Evolutionary conservation across 1,140 invertebrate genomes (phyloP).

Genomic region (Microplitis demolitor): DNA sequence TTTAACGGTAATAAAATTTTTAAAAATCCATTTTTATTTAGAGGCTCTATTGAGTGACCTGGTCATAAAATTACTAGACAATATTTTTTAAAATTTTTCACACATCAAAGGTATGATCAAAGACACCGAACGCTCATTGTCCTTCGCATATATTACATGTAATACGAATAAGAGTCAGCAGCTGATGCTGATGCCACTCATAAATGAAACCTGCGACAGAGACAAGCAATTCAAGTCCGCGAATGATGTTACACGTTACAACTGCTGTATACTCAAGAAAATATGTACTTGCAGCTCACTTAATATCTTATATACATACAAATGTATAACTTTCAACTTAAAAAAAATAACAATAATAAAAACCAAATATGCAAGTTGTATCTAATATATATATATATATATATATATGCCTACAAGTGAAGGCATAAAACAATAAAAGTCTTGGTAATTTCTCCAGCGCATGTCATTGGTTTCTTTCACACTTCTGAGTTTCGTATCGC

Average conservation of each 20-base stretch:
- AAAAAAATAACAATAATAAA: not conserved
- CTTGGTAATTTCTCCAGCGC: conserved; percentile 7
- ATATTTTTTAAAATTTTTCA: not conserved
- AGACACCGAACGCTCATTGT: conserved; percentile 47
- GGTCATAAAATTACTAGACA: no score
- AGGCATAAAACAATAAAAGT: conserved; percentile 23
- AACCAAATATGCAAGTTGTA: not conserved
- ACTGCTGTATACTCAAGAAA: not conserved
- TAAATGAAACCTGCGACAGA: conserved; percentile 15
- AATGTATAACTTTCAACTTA: not conserved
- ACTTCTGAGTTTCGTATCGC: not conserved
- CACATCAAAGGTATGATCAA: conserved; percentile 42
- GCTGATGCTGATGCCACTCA: conserved; percentile 14
- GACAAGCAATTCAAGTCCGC: conserved; percentile 12
- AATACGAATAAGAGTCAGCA: not conserved
- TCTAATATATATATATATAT: no score
- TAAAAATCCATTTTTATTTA: no score
- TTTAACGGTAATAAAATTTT: no score
- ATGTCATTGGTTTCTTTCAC: conserved; percentile 28
- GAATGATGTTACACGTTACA: conserved; percentile 35
- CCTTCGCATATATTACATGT: not conserved
- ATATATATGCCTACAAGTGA: not conserved
- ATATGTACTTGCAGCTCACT: no score
- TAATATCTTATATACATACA: not conserved
- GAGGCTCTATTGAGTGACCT: no score